Base-by-base conservation (phyloP, 2,888 invertebrate genomes). In the Plebejus anna region DNA sequence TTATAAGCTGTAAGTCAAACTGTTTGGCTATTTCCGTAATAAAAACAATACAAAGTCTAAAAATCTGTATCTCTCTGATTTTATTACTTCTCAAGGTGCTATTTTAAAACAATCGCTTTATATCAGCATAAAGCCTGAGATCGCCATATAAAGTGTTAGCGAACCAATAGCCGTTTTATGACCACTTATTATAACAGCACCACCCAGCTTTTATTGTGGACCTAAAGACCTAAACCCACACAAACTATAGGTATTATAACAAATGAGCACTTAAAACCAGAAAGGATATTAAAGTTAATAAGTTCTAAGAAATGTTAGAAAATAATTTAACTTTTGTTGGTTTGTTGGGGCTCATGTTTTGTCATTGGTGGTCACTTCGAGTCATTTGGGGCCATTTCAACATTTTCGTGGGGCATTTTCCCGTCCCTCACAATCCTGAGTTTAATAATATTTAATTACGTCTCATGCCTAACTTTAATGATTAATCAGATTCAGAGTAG, bases 131-230 rank as follows among this genome's bases (percentile, higher is more conserved):
- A 71, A 71, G 22, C 28, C 61, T 28, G 22, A 22, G 11, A 32
- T 66, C 5, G 66, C 32, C 32, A 32, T 75, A 47, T 38, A 51
- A 47, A 75, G 51, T 75, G 70, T 75, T 70, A 47, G 42, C 51
- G 51, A 51, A 28, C 66, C 66, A 66, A 66, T 51, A 55, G 61
- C 66, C 75, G 47, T 75, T 75, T 75, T 16, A 66, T 13, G 66
- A 66, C 4, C 32, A 22, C 66, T 66, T 66, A 66, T 66, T 66
- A 66, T 66, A 66, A 28, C 61, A 36, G 66, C 13, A 66, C 66
- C 66, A 66, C 66, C 66, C 66, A 66, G 66, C 5, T 36, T 66
- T 66, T 66, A 66, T 11, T 66, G 66, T 28, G 11, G 32, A 28
- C 66, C 16, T 66, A 66, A 66, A 13, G 32, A 66, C 32, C 66